These are phyloP conservation scores for Gambusia affinis DNA, from an alignment of 2,113 vertebrate genomes.

Conservation along the genomic window DNA sequence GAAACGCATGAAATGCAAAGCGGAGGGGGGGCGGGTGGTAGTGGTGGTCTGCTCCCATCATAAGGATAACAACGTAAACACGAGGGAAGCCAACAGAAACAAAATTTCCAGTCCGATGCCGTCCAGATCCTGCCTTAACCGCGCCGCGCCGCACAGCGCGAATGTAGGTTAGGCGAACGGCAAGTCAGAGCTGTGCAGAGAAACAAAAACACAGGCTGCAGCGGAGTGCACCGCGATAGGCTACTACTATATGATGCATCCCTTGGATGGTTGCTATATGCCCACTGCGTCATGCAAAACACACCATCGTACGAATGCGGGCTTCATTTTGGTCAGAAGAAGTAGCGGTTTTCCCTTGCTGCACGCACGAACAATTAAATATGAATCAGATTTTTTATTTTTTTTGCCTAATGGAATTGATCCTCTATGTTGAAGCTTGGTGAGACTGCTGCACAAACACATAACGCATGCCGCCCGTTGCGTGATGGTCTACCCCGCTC, in stretches of 20 bases:
- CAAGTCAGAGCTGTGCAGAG: slow-evolving; percentile 74
- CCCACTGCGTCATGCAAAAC: slow-evolving; percentile 77
- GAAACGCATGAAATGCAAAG: slow-evolving; percentile 32
- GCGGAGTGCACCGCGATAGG: slow-evolving; percentile 72
- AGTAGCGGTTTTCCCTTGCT: not conserved
- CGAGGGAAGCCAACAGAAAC: slow-evolving; percentile 61
- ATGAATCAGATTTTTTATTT: not conserved
- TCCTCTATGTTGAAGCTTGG: slow-evolving; percentile 10
- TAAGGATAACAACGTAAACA: slow-evolving; percentile 73
- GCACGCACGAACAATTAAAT: not conserved
- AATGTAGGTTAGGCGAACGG: slow-evolving; percentile 81
- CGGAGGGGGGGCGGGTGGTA: slow-evolving; percentile 19
- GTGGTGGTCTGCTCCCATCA: slow-evolving; percentile 52
- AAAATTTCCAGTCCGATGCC: slow-evolving; percentile 58
- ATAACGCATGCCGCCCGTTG: slow-evolving; percentile 68
- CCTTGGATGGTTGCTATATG: slow-evolving; percentile 74
- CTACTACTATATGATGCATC: slow-evolving; percentile 76
- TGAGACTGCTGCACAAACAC: slow-evolving; percentile 60
- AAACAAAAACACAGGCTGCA: slow-evolving; percentile 79
- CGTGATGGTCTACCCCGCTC: slow-evolving; percentile 37
- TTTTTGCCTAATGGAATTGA: not conserved
- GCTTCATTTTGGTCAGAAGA: slow-evolving; percentile 28
- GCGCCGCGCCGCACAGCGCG: slow-evolving; percentile 54
- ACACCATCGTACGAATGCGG: slow-evolving; percentile 31
- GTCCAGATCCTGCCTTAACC: slow-evolving; percentile 58